Percentiles rank a stretch among this genome's conserved stretches.
Conservation (phyloP, 2,113 vertebrate genomes). For the Python bivittatus region DNA sequence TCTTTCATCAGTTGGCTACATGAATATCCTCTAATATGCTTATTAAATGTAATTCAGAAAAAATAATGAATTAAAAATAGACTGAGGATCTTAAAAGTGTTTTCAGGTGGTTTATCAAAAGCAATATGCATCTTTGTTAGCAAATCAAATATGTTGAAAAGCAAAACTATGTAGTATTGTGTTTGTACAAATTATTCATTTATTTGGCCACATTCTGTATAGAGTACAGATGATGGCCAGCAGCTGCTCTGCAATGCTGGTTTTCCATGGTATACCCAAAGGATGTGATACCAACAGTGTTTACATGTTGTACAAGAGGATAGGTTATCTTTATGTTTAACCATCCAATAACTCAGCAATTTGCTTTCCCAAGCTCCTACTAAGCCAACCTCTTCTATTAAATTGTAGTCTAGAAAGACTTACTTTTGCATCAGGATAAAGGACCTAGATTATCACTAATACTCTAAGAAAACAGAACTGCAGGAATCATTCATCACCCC, state of each 20-base stretch:
- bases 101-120: constrained; percentile 59
- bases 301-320: constrained; percentile 4
- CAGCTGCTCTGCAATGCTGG: constrained; percentile 37
- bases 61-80: constrained; percentile 59
- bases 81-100: constrained; percentile 44
- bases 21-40: constrained; percentile 66
- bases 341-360: constrained; percentile 13
- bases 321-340: neutral
- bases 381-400: neutral
- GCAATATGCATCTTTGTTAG: constrained; percentile 35
- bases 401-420: neutral
- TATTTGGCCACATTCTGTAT: constrained; percentile 3
- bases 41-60: constrained; percentile 47
- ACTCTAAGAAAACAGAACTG: neutral
- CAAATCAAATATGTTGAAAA: constrained; percentile 59
- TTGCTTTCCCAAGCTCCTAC: constrained; percentile 2
- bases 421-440: neutral
- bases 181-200: constrained; percentile 52
- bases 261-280: neutral
- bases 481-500: neutral
- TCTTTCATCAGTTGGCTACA: constrained; percentile 54
- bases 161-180: constrained; percentile 30
- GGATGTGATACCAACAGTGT: constrained; percentile 12
- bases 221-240: constrained; percentile 22
- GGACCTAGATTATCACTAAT: neutral